phyloP scores from a whole-genome alignment of 1,140 invertebrate species.

The Brachionus sp. region DNA sequence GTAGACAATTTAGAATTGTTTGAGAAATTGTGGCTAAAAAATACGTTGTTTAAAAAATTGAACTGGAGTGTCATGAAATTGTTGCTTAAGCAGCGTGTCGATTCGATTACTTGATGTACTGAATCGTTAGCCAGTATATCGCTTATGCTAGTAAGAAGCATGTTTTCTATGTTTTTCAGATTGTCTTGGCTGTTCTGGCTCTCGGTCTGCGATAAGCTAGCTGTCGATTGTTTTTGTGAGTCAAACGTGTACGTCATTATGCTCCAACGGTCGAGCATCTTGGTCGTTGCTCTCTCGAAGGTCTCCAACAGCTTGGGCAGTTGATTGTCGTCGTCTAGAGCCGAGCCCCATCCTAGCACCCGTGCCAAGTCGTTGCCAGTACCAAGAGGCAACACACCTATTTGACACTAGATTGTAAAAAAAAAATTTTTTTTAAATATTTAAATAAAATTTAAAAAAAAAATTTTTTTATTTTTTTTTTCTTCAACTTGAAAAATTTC shows the following conservation, averaged over 20 bases:
- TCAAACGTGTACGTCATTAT: constrained; percentile 55
- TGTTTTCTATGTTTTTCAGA: not conserved
- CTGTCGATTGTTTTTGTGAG: not conserved
- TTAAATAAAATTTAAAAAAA: no score
- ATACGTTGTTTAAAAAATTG: not conserved
- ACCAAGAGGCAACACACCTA: constrained; percentile 88
- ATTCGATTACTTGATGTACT: not conserved
- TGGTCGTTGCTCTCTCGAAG: constrained; percentile 56
- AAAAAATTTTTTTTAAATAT: no score
- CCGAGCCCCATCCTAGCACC: constrained; percentile 89
- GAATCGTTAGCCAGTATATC: not conserved
- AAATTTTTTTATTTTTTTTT: no score
- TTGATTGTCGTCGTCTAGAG: constrained; percentile 80
- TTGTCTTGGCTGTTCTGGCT: not conserved
- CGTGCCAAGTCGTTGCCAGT: constrained; percentile 95
- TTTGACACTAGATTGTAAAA: constrained; percentile 54
- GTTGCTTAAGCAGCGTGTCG: not conserved
- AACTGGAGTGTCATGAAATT: not conserved
- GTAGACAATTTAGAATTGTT: not conserved
- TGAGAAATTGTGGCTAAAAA: not conserved
- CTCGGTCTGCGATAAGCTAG: no score
- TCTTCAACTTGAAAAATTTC: no score
- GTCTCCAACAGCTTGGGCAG: constrained; percentile 75
- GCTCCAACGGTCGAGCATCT: constrained; percentile 87
- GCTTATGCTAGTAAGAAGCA: not conserved